A percentile compares a stretch with the other conserved stretches of the same genome.
Conservation (phyloP, 1,140 invertebrate species). For the Antheraea mylitta region DNA sequence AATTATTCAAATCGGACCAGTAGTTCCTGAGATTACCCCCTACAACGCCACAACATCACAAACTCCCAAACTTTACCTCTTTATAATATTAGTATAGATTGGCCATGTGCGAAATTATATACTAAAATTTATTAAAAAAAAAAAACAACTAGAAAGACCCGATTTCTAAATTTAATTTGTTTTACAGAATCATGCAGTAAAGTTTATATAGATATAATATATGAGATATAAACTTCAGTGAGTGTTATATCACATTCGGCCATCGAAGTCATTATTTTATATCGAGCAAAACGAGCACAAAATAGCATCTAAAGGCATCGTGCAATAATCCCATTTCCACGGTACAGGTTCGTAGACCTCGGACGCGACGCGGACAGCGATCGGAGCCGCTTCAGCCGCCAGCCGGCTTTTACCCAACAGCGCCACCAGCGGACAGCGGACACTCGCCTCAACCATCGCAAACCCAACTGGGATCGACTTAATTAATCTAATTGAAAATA, state of each 20-base stretch:
- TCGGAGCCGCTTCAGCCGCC: conserved; percentile 36
- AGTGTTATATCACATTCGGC: conserved; percentile 2
- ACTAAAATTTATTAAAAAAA: no score
- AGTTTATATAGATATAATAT: not conserved
- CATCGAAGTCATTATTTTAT: conserved; percentile 35
- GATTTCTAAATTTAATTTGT: no score
- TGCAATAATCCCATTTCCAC: conserved; percentile 69
- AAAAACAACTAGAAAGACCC: no score
- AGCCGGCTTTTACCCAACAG: not conserved
- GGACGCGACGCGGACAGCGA: conserved; percentile 21
- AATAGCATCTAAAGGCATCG: conserved; percentile 60
- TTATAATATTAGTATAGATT: no score
- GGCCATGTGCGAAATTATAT: no score
- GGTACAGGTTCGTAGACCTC: conserved; percentile 66
- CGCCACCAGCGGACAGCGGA: not conserved
- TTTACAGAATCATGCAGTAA: not conserved
- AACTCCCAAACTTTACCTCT: no score
- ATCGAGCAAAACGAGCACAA: conserved; percentile 49
- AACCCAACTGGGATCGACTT: conserved; percentile 41
- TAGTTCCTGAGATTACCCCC: no score
- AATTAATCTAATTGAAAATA: conserved; percentile 70
- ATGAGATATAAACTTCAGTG: not conserved
- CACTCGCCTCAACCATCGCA: conserved; percentile 10
- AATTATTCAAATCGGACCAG: no score
- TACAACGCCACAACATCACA: no score